Conservation (phyloP, 2,113 vertebrate genomes). For the Cranoglanis bouderius region DNA sequence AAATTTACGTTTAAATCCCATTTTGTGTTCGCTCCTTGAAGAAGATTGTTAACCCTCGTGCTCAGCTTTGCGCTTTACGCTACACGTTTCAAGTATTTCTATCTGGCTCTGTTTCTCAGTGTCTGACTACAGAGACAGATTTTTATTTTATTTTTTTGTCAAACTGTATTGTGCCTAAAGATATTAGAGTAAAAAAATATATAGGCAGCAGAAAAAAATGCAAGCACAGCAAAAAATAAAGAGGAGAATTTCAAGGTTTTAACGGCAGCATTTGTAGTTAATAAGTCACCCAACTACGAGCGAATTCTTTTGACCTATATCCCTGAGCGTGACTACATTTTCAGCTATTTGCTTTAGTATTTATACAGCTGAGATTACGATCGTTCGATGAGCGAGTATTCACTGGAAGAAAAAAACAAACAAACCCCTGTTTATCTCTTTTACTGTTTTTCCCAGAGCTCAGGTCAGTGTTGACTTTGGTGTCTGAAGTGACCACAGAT, state of each 20-base stretch:
- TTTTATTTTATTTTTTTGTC: neutral
- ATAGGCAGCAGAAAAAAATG: conserved; percentile 14
- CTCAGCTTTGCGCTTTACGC: too few relatives aligned
- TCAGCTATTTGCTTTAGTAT: conserved; percentile 27
- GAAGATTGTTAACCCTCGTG: neutral
- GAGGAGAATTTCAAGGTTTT: neutral
- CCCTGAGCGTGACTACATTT: neutral
- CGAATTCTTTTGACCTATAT: conserved; percentile 5
- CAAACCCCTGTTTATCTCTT: conserved; percentile 40
- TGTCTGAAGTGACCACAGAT: conserved; percentile 74
- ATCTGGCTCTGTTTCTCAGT: neutral
- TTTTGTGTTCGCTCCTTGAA: neutral
- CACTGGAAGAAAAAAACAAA: conserved; percentile 32
- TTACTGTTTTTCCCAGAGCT: conserved; percentile 63
- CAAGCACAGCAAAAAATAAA: conserved; percentile 1
- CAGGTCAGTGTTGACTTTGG: conserved; percentile 69
- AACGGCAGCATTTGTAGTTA: conserved; percentile 37
- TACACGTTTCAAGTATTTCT: neutral
- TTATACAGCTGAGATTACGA: conserved; percentile 29
- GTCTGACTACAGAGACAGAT: too few relatives aligned
- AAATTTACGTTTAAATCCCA: neutral
- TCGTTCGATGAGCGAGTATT: conserved; percentile 12
- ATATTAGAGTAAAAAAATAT: neutral
- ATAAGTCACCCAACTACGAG: conserved; percentile 5
- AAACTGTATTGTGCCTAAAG: neutral